A percentile compares a stretch with the other conserved stretches of the same genome.
phyloP scores from a whole-genome alignment of 2,888 invertebrate genomes.

The Phalera bucephala region DNA sequence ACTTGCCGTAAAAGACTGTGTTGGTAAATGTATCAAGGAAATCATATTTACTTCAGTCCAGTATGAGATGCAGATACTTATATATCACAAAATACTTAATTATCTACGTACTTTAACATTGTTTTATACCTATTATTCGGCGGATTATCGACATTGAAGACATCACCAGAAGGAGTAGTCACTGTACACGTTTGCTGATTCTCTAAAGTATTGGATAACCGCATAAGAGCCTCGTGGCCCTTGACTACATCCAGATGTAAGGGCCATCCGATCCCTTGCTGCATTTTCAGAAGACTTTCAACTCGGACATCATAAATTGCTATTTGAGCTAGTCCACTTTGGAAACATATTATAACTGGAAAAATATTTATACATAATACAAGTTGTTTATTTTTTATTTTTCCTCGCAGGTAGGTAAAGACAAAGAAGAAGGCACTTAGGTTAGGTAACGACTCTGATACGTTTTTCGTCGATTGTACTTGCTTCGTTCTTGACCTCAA shows the following conservation, averaged over 20 bases:
- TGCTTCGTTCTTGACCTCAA: too few species aligned
- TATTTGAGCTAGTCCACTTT: slow-evolving; percentile 22
- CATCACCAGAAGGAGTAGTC: slow-evolving; percentile 50
- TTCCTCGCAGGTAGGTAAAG: neutral
- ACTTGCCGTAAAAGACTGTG: too few species aligned
- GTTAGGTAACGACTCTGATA: too few species aligned
- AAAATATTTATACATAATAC: too few species aligned
- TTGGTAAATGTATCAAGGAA: too few species aligned
- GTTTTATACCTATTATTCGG: slow-evolving; percentile 56
- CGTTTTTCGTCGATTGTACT: too few species aligned
- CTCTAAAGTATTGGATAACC: slow-evolving; percentile 39
- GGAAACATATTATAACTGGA: slow-evolving; percentile 23
- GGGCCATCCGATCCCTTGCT: slow-evolving; percentile 67
- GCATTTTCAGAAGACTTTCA: slow-evolving; percentile 53
- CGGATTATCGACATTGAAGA: slow-evolving; percentile 47
- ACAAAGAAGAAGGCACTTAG: too few species aligned
- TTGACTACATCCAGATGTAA: slow-evolving; percentile 44
- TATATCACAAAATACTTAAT: too few species aligned
- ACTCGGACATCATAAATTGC: slow-evolving; percentile 38
- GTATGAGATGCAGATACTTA: too few species aligned
- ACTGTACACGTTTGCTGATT: slow-evolving; percentile 50
- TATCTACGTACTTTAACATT: too few species aligned
- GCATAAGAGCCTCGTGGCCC: slow-evolving; percentile 63
- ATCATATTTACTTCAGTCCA: too few species aligned
- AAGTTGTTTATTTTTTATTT: neutral